Percentiles rank a stretch among this genome's conserved stretches.
Conservation (phyloP, 1,140 invertebrate species). For the Caerostris darwini region DNA sequence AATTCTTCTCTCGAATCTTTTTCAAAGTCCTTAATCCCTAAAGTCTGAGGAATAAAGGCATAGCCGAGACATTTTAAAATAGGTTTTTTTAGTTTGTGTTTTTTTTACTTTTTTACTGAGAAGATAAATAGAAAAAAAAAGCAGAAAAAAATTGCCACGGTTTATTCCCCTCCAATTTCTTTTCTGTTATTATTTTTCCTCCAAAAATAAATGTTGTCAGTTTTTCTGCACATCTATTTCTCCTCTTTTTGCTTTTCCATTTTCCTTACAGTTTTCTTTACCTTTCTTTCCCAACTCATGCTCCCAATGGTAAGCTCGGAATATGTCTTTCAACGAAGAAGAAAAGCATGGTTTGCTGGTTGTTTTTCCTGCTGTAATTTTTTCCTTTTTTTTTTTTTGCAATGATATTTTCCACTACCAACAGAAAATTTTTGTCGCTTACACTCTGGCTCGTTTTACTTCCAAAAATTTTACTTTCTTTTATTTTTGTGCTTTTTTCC, state of each 20-base stretch:
- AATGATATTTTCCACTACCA: slow-evolving; percentile 25
- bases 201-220: slow-evolving; percentile 56
- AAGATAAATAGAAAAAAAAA: slow-evolving; percentile 13
- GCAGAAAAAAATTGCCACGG: slow-evolving; percentile 13
- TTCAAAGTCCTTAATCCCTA: slow-evolving; percentile 22
- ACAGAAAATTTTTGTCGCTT: neutral
- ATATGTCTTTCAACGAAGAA: slow-evolving; percentile 8
- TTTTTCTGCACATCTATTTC: slow-evolving; percentile 57
- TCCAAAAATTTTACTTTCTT: neutral
- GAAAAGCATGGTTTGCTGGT: neutral
- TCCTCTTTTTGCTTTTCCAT: neutral
- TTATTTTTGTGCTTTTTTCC: neutral
- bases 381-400: neutral
- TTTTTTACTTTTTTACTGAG: neutral
- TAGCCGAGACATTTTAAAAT: slow-evolving; percentile 19
- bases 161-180: slow-evolving; percentile 41
- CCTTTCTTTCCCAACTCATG: neutral
- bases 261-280: slow-evolving; percentile 31
- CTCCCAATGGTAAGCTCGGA: slow-evolving; percentile 18
- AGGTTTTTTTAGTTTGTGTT: neutral
- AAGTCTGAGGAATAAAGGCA: slow-evolving; percentile 17
- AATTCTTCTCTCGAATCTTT: too few relatives aligned
- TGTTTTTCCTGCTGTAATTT: slow-evolving; percentile 2
- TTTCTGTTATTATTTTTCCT: slow-evolving; percentile 37
- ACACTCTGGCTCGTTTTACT: slow-evolving; percentile 1